Percentiles rank a stretch among this genome's conserved stretches.
Conservation (phyloP, 2,888 invertebrate genomes). For the Microctonus brassicae region DNA sequence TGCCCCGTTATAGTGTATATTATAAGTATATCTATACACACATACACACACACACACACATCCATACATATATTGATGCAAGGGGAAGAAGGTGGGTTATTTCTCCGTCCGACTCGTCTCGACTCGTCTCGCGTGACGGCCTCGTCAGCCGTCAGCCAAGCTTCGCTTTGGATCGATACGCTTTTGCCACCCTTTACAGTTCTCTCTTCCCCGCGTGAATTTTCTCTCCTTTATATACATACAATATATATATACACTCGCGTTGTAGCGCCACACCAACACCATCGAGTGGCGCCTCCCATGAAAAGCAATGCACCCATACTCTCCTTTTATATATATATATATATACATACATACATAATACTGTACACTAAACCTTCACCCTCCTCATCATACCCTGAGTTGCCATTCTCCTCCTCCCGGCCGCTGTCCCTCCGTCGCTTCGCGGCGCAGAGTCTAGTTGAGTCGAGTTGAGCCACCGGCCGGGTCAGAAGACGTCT, state of each 20-base stretch:
- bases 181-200: constrained; percentile 61
- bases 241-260: constrained; percentile 5
- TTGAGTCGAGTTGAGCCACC: constrained; percentile 57
- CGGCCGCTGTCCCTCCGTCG: constrained; percentile 20
- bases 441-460: constrained; percentile 46
- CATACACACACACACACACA: too few species aligned
- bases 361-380: neutral
- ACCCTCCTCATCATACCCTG: constrained; percentile 44
- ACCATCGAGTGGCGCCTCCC: constrained; percentile 46
- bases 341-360: too few species aligned
- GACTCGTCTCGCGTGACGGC: constrained; percentile 70
- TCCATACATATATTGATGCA: too few species aligned
- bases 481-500: constrained; percentile 70
- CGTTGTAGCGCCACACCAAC: constrained; percentile 48
- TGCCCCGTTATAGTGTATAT: too few species aligned
- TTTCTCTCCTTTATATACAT: constrained; percentile 18
- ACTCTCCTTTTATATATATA: constrained; percentile 38
- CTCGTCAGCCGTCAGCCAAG: constrained; percentile 70
- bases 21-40: too few species aligned
- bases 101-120: constrained; percentile 65
- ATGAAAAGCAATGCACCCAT: constrained; percentile 67
- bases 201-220: constrained; percentile 42
- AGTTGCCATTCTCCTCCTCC: constrained; percentile 44
- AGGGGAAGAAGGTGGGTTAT: constrained; percentile 45
- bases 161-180: constrained; percentile 68